Evolutionary conservation across 2,113 vertebrate genomes (phyloP), one percentile per base, ranked within the genome.

Genomic region (Neogobius melanostomus): DNA sequence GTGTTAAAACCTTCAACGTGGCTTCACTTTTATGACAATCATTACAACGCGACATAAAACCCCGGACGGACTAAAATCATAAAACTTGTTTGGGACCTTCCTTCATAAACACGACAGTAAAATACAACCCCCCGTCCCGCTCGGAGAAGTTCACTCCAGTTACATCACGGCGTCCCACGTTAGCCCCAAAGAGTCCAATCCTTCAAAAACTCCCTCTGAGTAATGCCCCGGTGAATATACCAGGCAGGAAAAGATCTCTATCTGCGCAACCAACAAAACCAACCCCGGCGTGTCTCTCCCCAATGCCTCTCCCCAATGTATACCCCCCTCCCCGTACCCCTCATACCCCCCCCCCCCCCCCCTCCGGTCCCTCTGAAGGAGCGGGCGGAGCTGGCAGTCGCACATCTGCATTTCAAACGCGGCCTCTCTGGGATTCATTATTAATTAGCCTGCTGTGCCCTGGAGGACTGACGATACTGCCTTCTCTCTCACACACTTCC

Each of bases 351-450:
- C 66, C 75, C 64, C 72, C 61, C 64, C 52, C 60, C 60, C 67
- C 68, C 62, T 73, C 83, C 75, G 63, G 78, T 85, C 86, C 93
- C 94, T 96, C 92, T 95, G 94, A 95, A 96, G 94, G 94, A 92
- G 88, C 92, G 91, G 94, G 94, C 95, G 92, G 94, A 94, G 95
- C 92, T 92, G 93, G 93, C 95, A 95, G 95, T 96, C 94, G 95
- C 95, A 95, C 95, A 98, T 98, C 97, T 98, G 95, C 96, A 98
- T 98, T 98, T 98, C 96, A 98, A 98, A 98, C 96, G 93, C 93
- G 92, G 87, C 92, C 94, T 94, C 94, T 96, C 95, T 98, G 96
- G 95, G 94, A 98, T 98, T 98, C 96, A 98, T 98, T 97, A 98
- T 97, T 98, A 98, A 98, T 98, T 98, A 97, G 95, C 96, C 97